Evolutionary conservation across 2,888 invertebrate species (phyloP).

Genomic region (Invenusta paracnida): DNA sequence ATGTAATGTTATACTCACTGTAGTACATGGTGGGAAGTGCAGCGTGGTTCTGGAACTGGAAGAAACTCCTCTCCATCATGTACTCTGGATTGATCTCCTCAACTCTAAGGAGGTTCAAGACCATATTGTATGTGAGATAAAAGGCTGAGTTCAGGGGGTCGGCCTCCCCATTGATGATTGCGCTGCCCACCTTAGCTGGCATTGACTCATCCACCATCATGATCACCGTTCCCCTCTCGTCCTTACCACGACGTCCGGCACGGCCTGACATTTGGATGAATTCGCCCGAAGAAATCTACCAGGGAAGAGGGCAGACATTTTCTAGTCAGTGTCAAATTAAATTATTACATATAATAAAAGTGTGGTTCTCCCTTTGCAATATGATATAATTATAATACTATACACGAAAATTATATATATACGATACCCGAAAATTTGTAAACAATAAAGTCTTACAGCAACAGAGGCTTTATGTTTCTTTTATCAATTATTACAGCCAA

Average conservation of each 20-base stretch:
- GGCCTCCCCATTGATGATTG: slow-evolving; percentile 73
- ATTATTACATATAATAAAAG: slow-evolving; percentile 33
- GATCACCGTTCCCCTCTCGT: slow-evolving; percentile 88
- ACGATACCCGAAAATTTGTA: no score
- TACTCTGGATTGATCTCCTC: slow-evolving; percentile 99
- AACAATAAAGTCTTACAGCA: no score
- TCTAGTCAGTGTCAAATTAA: slow-evolving; percentile 44
- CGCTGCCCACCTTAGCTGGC: slow-evolving; percentile 64
- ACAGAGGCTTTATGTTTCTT: no score
- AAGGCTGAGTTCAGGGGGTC: slow-evolving; percentile 98
- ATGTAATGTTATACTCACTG: slow-evolving; percentile 1
- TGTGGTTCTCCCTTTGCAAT: no score
- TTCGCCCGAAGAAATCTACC: slow-evolving; percentile 84
- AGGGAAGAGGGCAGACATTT: neutral
- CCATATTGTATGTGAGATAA: slow-evolving; percentile 99
- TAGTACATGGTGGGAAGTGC: slow-evolving; percentile 69
- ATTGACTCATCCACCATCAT: slow-evolving; percentile 97
- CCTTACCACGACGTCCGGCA: slow-evolving; percentile 90
- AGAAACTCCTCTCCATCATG: slow-evolving; percentile 95
- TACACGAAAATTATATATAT: no score
- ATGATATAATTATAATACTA: no score
- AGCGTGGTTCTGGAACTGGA: slow-evolving; percentile 96
- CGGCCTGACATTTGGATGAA: slow-evolving; percentile 99
- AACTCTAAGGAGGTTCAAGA: slow-evolving; percentile 85
- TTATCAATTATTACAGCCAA: no score